phyloP scores from a whole-genome alignment of 2,888 invertebrate species.

The Philaethria dido region DNA sequence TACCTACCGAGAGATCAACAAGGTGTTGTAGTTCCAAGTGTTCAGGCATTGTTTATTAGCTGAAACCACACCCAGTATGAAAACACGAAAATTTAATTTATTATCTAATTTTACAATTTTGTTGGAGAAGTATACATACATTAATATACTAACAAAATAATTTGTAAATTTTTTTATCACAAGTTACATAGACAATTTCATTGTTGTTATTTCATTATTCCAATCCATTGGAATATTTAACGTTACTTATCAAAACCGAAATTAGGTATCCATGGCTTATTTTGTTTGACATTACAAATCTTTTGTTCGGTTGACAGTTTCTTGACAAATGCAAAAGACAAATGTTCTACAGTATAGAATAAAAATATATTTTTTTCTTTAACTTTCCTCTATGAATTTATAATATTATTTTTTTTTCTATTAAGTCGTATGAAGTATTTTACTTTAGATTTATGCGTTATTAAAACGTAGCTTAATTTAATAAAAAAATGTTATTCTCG shows the following conservation, averaged over 20 bases:
- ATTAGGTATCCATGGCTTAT: conserved; percentile 13
- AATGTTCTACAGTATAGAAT: background rate
- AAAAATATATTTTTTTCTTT: background rate
- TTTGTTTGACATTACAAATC: conserved; percentile 13
- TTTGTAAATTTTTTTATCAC: conserved; percentile 3
- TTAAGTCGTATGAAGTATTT: background rate
- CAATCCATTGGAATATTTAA: conserved; percentile 7
- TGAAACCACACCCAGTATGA: conserved; percentile 39
- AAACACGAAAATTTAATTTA: conserved; percentile 4
- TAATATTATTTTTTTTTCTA: background rate
- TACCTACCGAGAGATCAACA: conserved; percentile 85
- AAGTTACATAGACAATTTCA: conserved; percentile 17
- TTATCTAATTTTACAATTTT: conserved; percentile 13
- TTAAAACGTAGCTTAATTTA: background rate
- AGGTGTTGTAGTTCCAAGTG: conserved; percentile 92
- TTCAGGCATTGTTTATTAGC: conserved; percentile 85
- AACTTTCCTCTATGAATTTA: background rate
- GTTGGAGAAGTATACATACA: conserved; percentile 11
- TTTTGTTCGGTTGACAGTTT: conserved; percentile 14
- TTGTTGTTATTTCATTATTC: conserved; percentile 16
- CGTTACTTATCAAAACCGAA: conserved; percentile 3
- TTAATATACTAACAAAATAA: background rate
- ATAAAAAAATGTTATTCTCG: too few species aligned
- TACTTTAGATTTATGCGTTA: background rate
- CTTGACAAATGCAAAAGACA: conserved; percentile 1